A percentile compares a stretch with the other conserved stretches of the same genome.
These are phyloP conservation scores for Pipistrellus kuhlii DNA, from an alignment of 2,797 vertebrate species.

Conservation along the genomic window DNA sequence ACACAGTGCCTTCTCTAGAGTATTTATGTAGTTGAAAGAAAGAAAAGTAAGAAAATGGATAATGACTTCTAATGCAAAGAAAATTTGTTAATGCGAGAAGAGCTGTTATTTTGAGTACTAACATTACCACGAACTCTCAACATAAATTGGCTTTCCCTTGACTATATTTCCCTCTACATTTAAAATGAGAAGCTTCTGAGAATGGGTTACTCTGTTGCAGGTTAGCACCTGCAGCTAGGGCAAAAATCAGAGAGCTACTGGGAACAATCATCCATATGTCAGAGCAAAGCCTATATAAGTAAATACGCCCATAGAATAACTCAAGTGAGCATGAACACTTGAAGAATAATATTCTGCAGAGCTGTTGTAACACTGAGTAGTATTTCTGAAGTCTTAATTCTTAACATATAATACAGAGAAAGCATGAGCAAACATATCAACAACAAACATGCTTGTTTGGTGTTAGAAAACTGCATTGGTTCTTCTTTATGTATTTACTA, in stretches of 20 bases:
- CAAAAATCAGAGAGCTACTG: not conserved
- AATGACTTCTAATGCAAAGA: not conserved
- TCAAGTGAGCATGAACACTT: not conserved
- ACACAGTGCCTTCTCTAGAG: not conserved
- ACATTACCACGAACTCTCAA: not conserved
- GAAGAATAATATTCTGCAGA: not conserved
- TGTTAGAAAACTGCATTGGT: not conserved
- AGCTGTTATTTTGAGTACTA: conserved; percentile 16
- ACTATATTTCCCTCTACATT: not conserved
- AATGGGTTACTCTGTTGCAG: not conserved
- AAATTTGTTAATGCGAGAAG: not conserved
- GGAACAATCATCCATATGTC: not conserved
- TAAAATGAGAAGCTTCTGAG: conserved; percentile 26
- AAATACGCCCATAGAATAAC: not conserved
- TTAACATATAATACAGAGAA: not conserved
- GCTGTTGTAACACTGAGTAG: not conserved
- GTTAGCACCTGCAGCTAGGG: not conserved
- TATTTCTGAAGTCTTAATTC: not conserved
- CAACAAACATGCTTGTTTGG: not conserved
- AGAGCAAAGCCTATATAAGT: not conserved
- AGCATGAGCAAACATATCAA: not conserved
- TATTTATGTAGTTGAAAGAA: conserved; percentile 18
- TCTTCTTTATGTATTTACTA: conserved; percentile 7
- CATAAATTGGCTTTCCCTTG: not conserved
- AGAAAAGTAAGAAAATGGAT: not conserved